These are phyloP conservation scores for Coryphaenoides rupestris DNA, from an alignment of 2,113 vertebrate species.

Conservation along the genomic window DNA sequence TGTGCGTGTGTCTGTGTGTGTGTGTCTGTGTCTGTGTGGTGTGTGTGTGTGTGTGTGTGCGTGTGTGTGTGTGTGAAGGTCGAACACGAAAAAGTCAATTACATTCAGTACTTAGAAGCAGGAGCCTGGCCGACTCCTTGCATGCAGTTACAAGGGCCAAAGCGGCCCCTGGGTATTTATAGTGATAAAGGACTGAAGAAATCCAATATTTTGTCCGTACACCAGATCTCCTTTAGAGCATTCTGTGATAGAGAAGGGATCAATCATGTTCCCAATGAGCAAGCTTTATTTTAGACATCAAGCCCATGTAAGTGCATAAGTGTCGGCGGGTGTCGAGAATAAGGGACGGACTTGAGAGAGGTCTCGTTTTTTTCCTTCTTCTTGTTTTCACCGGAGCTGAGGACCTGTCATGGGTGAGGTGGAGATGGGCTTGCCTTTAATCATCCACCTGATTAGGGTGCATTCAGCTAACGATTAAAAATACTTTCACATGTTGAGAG, in stretches of 20 bases:
- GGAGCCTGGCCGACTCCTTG: slow-evolving; percentile 1
- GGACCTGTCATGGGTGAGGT: slow-evolving; percentile 46
- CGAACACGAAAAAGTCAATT: slow-evolving; percentile 34
- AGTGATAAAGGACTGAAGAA: slow-evolving; percentile 73
- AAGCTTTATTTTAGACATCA: too few relatives aligned
- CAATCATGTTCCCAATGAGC: slow-evolving; percentile 19
- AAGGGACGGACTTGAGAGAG: slow-evolving; percentile 20
- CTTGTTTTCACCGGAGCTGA: slow-evolving; percentile 31
- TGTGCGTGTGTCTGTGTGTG: not conserved
- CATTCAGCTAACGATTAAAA: slow-evolving; percentile 48
- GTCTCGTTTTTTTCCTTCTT: not conserved
- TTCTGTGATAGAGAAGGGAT: slow-evolving; percentile 83
- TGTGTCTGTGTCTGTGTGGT: not conserved
- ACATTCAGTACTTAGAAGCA: slow-evolving; percentile 17
- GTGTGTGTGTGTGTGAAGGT: too few relatives aligned
- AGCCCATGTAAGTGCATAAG: not conserved
- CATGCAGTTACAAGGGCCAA: slow-evolving; percentile 71
- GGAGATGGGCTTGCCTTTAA: slow-evolving; percentile 60
- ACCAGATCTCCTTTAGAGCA: slow-evolving; percentile 68
- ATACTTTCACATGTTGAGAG: slow-evolving; percentile 37
- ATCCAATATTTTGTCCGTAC: slow-evolving; percentile 70
- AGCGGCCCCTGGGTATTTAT: slow-evolving; percentile 79
- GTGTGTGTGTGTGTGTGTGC: not conserved
- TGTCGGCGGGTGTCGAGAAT: not conserved
- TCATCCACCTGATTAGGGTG: slow-evolving; percentile 56